Base-by-base conservation (phyloP, 1,140 invertebrate species). In the Drosophila busckii region DNA sequence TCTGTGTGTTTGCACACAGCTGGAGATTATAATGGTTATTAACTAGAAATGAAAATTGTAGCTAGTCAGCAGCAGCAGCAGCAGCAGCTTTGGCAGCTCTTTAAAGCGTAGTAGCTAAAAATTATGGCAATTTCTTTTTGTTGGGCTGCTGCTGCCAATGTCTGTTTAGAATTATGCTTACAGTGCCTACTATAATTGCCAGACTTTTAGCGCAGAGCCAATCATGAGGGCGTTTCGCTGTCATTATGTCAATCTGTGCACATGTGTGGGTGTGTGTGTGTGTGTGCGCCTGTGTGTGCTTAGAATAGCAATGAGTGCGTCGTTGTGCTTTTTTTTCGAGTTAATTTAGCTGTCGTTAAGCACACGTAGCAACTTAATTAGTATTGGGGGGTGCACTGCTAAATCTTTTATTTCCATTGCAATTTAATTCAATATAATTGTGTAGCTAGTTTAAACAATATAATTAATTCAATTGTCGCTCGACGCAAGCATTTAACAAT, bases 321-420 rank as follows among this genome's bases (percentile, higher is more conserved):
- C 73, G 58, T 78, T 78, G 80, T 80, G 49, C 73, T 78, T 68
- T 68, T 80, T 64, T 64, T 71, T 68, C 63, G 73, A 78, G 73
- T 73, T 80, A 68, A 78, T 80, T 78, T 80, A 56, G 59, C 70
- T 53, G 73, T 73, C 73, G 59, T 78, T 78, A 78, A 78, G 55
- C 65, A 80, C 73, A 78, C 73, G 73, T 80, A 73, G 37, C 38
- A 56, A 80, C 29, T 68, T 78, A 73, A 78, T 78, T 71, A 62
- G 41, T 41, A 41, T 4, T 17, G 19, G 28, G 17, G 38, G 10
- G 28, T 4, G 15, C 19, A 25, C 23, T n/a, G n/a, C n/a, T n/a
- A n/a, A n/a, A n/a, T n/a, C n/a, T n/a, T n/a, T n/a, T n/a, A n/a
- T n/a, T n/a, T n/a, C n/a, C n/a, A n/a, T n/a, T n/a, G n/a, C n/a